Conservation (phyloP, 1,140 invertebrate genomes). For the Drosophila triauraria region DNA sequence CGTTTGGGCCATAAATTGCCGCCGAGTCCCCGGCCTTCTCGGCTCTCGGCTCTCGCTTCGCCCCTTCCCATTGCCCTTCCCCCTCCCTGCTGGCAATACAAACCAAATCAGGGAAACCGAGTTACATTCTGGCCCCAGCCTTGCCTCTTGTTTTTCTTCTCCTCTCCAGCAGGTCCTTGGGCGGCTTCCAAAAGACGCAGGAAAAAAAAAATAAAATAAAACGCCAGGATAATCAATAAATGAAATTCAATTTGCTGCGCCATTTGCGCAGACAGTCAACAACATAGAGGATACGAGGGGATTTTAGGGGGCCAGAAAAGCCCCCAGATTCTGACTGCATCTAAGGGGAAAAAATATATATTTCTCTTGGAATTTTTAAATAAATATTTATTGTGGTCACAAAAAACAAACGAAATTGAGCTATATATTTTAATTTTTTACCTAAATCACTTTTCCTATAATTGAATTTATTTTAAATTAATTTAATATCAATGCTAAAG, state of each 20-base stretch:
- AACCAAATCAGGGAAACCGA: constrained; percentile 62
- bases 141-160: constrained; percentile 19
- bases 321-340: constrained; percentile 36
- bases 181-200: constrained; percentile 47
- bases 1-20: constrained; percentile 69
- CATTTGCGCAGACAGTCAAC: constrained; percentile 79
- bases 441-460: no score
- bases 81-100: constrained; percentile 22
- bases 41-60: no score
- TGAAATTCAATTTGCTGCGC: constrained; percentile 84
- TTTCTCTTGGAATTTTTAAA: background rate
- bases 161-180: constrained; percentile 36
- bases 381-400: no score
- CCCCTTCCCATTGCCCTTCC: background rate
- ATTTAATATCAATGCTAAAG: no score
- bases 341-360: background rate
- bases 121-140: constrained; percentile 44
- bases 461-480: no score
- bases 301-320: background rate
- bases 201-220: constrained; percentile 66
- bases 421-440: no score
- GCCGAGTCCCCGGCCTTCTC: background rate
- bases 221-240: constrained; percentile 83
- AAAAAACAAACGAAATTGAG: no score
- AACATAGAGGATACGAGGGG: constrained; percentile 28